Evolutionary conservation across 2,797 vertebrate species (phyloP).

Genomic region (Anas acuta): DNA sequence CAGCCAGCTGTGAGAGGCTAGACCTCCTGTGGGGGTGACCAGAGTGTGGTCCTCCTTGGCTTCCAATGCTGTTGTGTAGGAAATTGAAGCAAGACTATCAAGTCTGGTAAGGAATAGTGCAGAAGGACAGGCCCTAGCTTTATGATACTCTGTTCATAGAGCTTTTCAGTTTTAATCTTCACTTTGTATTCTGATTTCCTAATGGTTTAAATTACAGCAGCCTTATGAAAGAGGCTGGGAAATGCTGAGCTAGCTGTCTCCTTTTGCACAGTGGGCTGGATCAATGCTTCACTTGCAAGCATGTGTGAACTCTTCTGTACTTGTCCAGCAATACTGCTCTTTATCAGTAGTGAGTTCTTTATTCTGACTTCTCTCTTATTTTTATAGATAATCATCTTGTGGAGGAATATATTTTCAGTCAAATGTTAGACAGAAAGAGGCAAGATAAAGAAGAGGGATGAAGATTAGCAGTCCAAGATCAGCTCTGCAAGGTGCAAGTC

Average conservation of each 20-base stretch:
- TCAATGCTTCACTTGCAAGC: rapidly evolving
- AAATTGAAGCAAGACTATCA: neutral
- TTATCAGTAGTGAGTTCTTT: neutral
- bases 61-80: neutral
- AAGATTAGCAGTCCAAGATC: neutral
- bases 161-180: neutral
- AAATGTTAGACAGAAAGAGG: neutral
- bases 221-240: neutral
- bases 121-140: neutral
- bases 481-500: neutral
- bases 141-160: neutral
- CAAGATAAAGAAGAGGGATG: neutral
- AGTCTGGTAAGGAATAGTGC: neutral
- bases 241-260: neutral
- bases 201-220: neutral
- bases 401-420: neutral
- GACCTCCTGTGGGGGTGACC: neutral
- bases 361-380: neutral
- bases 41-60: neutral
- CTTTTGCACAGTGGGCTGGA: neutral
- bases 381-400: neutral
- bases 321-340: neutral
- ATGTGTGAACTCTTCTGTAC: neutral
- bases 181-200: neutral
- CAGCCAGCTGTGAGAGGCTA: neutral